phyloP scores from a whole-genome alignment of 2,888 invertebrate species.

The Aphidoletes aphidimyza region DNA sequence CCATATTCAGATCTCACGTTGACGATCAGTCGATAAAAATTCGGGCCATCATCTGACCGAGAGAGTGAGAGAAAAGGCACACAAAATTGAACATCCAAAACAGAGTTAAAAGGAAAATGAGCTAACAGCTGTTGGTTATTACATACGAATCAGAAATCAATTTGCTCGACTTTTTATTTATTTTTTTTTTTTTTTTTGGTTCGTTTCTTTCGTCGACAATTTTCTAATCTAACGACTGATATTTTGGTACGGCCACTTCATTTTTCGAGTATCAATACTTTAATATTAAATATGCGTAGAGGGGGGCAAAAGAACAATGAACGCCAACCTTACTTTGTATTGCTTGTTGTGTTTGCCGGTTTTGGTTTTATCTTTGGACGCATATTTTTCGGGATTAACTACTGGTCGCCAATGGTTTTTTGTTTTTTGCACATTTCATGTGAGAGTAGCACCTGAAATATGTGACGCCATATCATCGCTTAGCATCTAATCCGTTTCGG shows the following conservation, averaged over 20 bases:
- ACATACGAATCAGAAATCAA: conserved; percentile 46
- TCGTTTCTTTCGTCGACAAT: not conserved
- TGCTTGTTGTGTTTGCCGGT: no score
- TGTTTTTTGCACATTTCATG: not conserved
- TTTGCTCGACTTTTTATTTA: not conserved
- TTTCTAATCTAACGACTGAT: conserved; percentile 1
- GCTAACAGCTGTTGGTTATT: conserved; percentile 24
- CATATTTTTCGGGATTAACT: conserved; percentile 30
- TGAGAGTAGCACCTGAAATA: not conserved
- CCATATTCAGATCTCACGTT: conserved; percentile 1
- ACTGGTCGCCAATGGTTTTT: not conserved
- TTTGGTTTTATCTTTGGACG: not conserved
- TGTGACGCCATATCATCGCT: conserved; percentile 30
- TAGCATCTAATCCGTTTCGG: not conserved
- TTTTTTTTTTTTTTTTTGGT: not conserved
- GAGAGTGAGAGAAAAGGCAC: no score
- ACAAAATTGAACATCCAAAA: not conserved
- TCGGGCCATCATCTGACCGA: not conserved
- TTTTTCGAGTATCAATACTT: no score
- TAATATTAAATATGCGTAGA: no score
- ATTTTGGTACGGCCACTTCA: no score
- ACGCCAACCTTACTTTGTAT: no score
- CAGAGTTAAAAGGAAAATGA: not conserved
- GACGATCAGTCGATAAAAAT: conserved; percentile 14
- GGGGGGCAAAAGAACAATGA: no score